Evolutionary conservation across 1,140 invertebrate genomes (phyloP).

Genomic region (Drosophila quadrilineata): DNA sequence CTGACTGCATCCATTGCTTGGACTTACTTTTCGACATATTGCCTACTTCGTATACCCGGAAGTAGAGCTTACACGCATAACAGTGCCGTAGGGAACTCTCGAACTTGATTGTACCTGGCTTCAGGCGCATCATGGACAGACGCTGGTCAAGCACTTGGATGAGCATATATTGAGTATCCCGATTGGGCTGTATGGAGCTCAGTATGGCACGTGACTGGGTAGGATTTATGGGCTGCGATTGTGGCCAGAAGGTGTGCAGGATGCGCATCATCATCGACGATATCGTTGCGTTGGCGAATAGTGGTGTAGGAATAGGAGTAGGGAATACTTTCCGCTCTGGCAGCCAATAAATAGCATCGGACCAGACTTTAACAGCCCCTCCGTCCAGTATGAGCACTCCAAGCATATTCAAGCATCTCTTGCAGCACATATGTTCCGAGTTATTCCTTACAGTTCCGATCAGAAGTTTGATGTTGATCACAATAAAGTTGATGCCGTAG

Average conservation of each 20-base stretch:
- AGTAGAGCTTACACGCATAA: slow-evolving; percentile 55
- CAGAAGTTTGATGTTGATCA: slow-evolving; percentile 32
- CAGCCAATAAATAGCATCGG: slow-evolving; percentile 49
- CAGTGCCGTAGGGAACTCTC: slow-evolving; percentile 30
- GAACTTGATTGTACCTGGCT: background rate
- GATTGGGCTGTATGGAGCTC: slow-evolving; percentile 40
- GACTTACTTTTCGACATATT: background rate
- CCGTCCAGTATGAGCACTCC: slow-evolving; percentile 43
- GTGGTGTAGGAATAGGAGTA: too few species aligned
- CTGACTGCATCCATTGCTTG: slow-evolving; percentile 40
- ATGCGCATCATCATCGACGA: slow-evolving; percentile 49
- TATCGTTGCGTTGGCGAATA: slow-evolving; percentile 45
- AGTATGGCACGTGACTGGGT: slow-evolving; percentile 41
- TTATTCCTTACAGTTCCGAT: slow-evolving; percentile 9
- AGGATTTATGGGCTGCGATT: slow-evolving; percentile 20
- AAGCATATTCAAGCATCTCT: slow-evolving; percentile 56
- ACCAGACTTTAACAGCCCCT: slow-evolving; percentile 60
- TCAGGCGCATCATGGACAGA: slow-evolving; percentile 45
- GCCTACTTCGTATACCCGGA: slow-evolving; percentile 18
- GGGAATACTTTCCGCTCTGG: too few species aligned
- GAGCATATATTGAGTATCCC: slow-evolving; percentile 49
- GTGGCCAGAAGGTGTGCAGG: slow-evolving; percentile 39
- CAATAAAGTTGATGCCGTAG: slow-evolving; percentile 66
- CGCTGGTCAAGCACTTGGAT: slow-evolving; percentile 63
- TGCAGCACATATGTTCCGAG: slow-evolving; percentile 54